Percentiles rank a stretch among this genome's conserved stretches.
These are phyloP conservation scores for Platanista minor DNA, from an alignment of 2,113 vertebrate genomes.

Conservation along the genomic window DNA sequence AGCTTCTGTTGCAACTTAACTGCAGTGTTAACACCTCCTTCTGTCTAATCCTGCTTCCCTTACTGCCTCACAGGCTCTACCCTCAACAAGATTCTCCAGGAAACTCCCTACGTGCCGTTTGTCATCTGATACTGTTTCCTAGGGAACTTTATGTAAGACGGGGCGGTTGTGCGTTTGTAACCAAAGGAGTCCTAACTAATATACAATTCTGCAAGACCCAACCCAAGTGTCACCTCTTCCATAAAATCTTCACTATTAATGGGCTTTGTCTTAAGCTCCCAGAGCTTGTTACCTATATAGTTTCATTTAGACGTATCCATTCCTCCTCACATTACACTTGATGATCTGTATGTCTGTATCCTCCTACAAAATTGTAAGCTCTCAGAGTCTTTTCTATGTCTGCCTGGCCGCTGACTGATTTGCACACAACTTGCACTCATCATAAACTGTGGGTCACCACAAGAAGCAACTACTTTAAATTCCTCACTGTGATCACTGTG, in stretches of 20 bases:
- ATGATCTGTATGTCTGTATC: neutral
- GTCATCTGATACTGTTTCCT: neutral
- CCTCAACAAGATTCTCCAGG: neutral
- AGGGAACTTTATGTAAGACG: neutral
- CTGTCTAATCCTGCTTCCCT: neutral
- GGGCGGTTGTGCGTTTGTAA: neutral
- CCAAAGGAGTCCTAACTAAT: neutral
- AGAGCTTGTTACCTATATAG: neutral
- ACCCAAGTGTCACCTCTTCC: neutral
- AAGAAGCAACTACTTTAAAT: neutral
- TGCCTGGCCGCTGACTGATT: neutral
- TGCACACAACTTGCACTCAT: neutral
- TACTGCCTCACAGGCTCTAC: neutral
- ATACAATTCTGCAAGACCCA: neutral
- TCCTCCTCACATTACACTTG: neutral
- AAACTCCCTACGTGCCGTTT: neutral
- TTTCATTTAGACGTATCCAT: neutral
- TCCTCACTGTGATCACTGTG: neutral
- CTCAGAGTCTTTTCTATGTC: neutral
- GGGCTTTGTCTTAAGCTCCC: neutral
- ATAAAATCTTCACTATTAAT: neutral
- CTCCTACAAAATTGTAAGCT: neutral
- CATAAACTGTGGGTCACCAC: neutral
- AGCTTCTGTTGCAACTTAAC: neutral
- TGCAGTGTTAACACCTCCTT: neutral